Conservation (phyloP, 2,113 vertebrate genomes). For the Neodontobutis hainanensis region DNA sequence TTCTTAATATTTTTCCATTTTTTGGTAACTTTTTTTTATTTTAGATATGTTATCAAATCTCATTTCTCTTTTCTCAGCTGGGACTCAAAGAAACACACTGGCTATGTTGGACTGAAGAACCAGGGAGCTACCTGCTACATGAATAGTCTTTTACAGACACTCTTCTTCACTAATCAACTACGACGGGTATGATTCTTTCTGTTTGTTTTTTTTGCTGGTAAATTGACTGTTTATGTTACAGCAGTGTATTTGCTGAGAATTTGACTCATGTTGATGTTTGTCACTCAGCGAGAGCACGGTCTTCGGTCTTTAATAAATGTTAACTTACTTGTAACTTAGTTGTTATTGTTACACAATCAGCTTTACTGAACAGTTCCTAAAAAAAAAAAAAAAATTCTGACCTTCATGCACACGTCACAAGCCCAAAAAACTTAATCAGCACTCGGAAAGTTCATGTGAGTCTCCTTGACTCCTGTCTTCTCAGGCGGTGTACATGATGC, state of each 20-base stretch:
- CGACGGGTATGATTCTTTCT: constrained; percentile 83
- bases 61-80: constrained; percentile 73
- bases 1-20: background rate
- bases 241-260: background rate
- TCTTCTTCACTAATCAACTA: constrained; percentile 99
- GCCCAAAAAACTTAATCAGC: no score
- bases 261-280: no score
- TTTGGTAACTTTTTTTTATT: background rate
- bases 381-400: no score
- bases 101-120: constrained; percentile 98
- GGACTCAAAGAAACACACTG: constrained; percentile 99
- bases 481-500: constrained; percentile 99
- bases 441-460: constrained; percentile 2
- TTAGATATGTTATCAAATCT: constrained; percentile 2
- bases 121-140: constrained; percentile 99
- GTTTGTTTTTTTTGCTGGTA: background rate
- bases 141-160: constrained; percentile 98
- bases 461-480: constrained; percentile 28
- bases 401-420: no score
- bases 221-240: no score
- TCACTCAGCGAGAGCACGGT: no score
- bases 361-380: no score
- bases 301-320: no score
- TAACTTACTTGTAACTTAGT: no score
- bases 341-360: no score